Base-by-base conservation (phyloP, 1,140 invertebrate species). In the Caenorhabditis tropicalis region DNA sequence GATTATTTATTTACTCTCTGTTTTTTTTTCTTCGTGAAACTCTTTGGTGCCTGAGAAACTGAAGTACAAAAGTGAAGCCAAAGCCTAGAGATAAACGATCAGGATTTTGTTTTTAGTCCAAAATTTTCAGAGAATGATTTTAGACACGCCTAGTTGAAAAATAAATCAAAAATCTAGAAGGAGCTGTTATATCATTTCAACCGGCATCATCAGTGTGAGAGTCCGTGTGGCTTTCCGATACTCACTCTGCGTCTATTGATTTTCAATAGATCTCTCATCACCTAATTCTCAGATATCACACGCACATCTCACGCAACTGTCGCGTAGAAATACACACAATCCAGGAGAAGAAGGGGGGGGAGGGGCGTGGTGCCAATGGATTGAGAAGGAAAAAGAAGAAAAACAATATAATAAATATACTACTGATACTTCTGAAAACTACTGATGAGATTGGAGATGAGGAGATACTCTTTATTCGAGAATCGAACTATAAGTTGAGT, bases 111-210 rank as follows among this genome's bases (percentile, higher is more conserved):
- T n/a, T n/a, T n/a, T n/a, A n/a, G n/a, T n/a, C n/a, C n/a, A n/a
- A n/a, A n/a, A n/a, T n/a, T n/a, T n/a, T n/a, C n/a, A n/a, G n/a
- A n/a, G n/a, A n/a, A n/a, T n/a, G n/a, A n/a, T n/a, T n/a, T n/a
- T n/a, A n/a, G n/a, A n/a, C n/a, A n/a, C n/a, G n/a, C n/a, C n/a
- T 31, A 70, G 60, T n/a, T 70, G 60, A 36, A 33, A 27, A 70
- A 70, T 70, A 70, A 70, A 70, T 70, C 60, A n/a, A 70, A 36
- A 70, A 70, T 70, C 60, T 33, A 70, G 60, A 70, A 70, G 33
- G 60, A 70, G 60, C 60, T 31, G 60, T 70, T 70, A 70, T 70
- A 70, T 70, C 60, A 70, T 70, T 70, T 70, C 60, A 70, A 70
- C 60, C 60, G 33, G 60, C n/a, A n/a, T n/a, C 60, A 70, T 70